Base-by-base conservation (phyloP, 1,140 invertebrate species). In the Linepithema humile region DNA sequence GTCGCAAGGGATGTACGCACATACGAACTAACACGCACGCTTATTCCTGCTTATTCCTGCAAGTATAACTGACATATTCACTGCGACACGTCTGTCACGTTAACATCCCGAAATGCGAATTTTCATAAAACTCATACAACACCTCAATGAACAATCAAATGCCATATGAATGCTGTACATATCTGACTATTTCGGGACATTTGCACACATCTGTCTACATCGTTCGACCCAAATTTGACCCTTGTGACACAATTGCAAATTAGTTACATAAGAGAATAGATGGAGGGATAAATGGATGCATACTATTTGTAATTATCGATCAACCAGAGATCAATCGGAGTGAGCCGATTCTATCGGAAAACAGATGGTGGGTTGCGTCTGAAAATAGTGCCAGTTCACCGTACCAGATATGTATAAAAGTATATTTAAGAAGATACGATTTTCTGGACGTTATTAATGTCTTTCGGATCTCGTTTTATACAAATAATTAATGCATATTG, bases 11-110 rank as follows among this genome's bases (percentile, higher is more conserved):
- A 82, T 55, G 38, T 83, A 77, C 32, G 48, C 64, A 73, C 38
- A 35, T 15, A 26, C 7, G 5, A 5, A 7, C 50, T 10, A 17
- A 26, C 12, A 23, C 48, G 50, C 53, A 23, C 23, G 59, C 55
- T 10, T 7, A 40, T 3, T 60, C 40, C 35, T 32, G 59, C 50
- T 65, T 55, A 32, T 84, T 88, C 82, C 86, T 84, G 74, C 23
- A 69, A 70, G 55, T 69, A 29, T 85, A 50, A 84, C 69, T 60
- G 85, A 62, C 55, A 87, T 88, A 88, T 74, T 64, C 64, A 38
- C 26, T 26, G 85, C 59, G 65, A 35, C 65, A n/a, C n/a, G n/a
- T n/a, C n/a, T n/a, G n/a, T n/a, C n/a, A n/a, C n/a, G n/a, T n/a
- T n/a, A n/a, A n/a, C n/a, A n/a, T n/a, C n/a, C n/a, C n/a, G n/a